Base-by-base conservation (phyloP, 1,140 invertebrate species). In the Zaprionus tsacasi region DNA sequence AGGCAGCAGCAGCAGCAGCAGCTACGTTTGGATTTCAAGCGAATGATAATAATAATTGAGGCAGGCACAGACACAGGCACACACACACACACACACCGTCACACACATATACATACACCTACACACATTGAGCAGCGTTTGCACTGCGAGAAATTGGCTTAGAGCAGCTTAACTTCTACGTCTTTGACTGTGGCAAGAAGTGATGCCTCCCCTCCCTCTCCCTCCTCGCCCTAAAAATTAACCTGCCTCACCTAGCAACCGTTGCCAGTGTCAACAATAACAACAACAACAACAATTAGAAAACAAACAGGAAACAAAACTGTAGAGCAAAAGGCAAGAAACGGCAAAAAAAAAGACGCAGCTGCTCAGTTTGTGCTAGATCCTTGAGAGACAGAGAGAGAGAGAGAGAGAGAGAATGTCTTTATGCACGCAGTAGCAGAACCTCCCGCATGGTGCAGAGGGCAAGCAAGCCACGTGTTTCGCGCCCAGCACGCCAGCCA, bases 11-110 rank as follows among this genome's bases (percentile, higher is more conserved):
- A 50, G 17, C 45, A 48, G 43, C 43, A 45, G 38, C 54, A 33
- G 15, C 63, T 58, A 48, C 75, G 48, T 36, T 89, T 89, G 79
- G 83, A 88, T 89, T 83, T 83, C 65, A 83, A 70, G 82, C 70
- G 70, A 88, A 88, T 89, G 85, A 88, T 88, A 88, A 88, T 86
- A 86, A 86, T 88, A 83, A 88, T 88, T 88, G 78, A 83, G 45
- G 83, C 74, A 78, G 56, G 36, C 71, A 54, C 21, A 10, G n/a
- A n/a, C 40, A 45, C 40, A 33, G 13, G 38, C 60, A 55, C 60
- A 72, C 40, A 55, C 70, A 72, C 78, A 60, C 45, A 43, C 48
- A 65, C 78, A 60, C 45, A 43, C 48, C 60, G 52, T 45, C 52
- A 61, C 30, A 12, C 38, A 65, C 64, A 69, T 69, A 63, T 21